These are phyloP conservation scores for Nautilus pompilius DNA, from an alignment of 1,140 invertebrate genomes.

Conservation along the genomic window DNA sequence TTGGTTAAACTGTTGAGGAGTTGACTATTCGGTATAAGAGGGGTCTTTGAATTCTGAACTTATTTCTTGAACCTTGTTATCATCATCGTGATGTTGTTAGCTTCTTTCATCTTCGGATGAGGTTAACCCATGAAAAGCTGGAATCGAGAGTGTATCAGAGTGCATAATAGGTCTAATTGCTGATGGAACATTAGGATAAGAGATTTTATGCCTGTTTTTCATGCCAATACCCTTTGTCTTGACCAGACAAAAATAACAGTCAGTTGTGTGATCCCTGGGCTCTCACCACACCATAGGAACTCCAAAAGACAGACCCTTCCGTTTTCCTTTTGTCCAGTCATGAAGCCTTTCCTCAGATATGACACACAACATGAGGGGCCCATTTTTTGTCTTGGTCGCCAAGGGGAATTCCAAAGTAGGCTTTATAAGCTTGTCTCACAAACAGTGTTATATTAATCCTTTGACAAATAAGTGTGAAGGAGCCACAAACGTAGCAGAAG, in stretches of 20 bases:
- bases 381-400: neutral
- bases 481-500: too few species aligned
- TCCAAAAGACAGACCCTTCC: neutral
- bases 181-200: neutral
- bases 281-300: neutral
- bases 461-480: too few species aligned
- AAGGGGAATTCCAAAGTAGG: neutral
- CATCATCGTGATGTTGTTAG: neutral
- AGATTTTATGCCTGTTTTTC: neutral
- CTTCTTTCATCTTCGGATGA: neutral
- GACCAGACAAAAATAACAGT: neutral
- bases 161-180: neutral
- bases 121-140: neutral
- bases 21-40: neutral
- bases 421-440: too few species aligned
- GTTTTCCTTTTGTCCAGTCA: neutral
- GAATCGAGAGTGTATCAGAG: neutral
- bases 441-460: too few species aligned
- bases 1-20: neutral
- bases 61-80: neutral
- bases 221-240: neutral
- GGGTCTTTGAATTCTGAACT: neutral
- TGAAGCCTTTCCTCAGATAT: neutral
- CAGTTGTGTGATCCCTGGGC: neutral
- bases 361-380: too few species aligned